Percentiles rank a stretch among this genome's conserved stretches.
These are phyloP conservation scores for Acanthosepion pharaonis DNA, from an alignment of 2,888 invertebrate species.

Conservation along the genomic window DNA sequence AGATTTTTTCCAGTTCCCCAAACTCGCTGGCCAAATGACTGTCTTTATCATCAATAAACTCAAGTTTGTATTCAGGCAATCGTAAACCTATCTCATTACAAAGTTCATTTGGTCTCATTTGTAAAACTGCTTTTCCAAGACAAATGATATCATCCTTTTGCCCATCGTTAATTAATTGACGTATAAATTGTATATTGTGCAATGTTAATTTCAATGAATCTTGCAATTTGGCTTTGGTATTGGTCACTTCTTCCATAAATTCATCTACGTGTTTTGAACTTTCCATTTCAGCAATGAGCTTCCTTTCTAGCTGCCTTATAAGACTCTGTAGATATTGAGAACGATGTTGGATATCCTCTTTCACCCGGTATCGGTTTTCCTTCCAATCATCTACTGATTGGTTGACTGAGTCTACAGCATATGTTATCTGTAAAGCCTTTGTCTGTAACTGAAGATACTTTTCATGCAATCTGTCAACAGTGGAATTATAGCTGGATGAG, in stretches of 20 bases:
- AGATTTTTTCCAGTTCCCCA: not conserved
- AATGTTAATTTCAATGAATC: slow-evolving; percentile 38
- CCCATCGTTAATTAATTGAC: not conserved
- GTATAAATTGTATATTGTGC: slow-evolving; percentile 42
- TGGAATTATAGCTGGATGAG: not conserved
- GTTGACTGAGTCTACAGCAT: slow-evolving; percentile 55
- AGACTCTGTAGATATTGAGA: slow-evolving; percentile 59
- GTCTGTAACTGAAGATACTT: slow-evolving; percentile 52
- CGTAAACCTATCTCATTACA: not conserved
- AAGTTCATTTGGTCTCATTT: not conserved
- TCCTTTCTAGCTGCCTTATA: slow-evolving; percentile 59
- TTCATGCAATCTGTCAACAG: slow-evolving; percentile 20
- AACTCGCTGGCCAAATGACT: not conserved
- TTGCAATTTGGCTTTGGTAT: slow-evolving; percentile 41
- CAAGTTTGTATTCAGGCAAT: slow-evolving; percentile 34
- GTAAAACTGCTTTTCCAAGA: not conserved
- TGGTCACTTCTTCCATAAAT: slow-evolving; percentile 41
- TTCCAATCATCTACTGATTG: slow-evolving; percentile 57
- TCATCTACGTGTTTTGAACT: slow-evolving; percentile 46
- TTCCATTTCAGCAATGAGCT: slow-evolving; percentile 59
- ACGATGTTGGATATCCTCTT: slow-evolving; percentile 57
- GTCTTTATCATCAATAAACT: not conserved
- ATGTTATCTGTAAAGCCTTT: slow-evolving; percentile 55
- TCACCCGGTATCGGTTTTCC: slow-evolving; percentile 47
- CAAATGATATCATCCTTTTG: slow-evolving; percentile 4